phyloP scores from a whole-genome alignment of 2,888 invertebrate species.

The Clusia tigrina region DNA sequence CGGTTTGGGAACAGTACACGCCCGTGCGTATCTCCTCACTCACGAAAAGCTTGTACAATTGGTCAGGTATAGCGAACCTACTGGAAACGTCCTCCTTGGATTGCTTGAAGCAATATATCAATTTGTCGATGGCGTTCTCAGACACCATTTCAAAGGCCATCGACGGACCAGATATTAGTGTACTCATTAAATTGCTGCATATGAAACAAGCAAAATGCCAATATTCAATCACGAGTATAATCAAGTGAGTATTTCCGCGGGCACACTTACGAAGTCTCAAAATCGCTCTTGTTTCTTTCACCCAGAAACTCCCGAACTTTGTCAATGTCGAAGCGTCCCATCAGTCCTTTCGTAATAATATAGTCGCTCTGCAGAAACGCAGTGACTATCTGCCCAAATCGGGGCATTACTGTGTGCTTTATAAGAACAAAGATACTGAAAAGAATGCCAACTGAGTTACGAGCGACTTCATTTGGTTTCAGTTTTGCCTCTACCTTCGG shows the following conservation, averaged over 20 bases:
- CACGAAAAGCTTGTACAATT: constrained; percentile 74
- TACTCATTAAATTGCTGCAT: constrained; percentile 53
- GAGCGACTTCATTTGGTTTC: too few relatives aligned
- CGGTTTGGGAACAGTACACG: constrained; percentile 72
- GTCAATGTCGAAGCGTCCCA: constrained; percentile 73
- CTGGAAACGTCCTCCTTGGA: constrained; percentile 36
- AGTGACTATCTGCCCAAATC: constrained; percentile 78
- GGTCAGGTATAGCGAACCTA: constrained; percentile 43
- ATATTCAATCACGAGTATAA: too few relatives aligned
- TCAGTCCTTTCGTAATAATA: constrained; percentile 74
- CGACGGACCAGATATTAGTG: constrained; percentile 51
- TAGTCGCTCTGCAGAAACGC: constrained; percentile 71
- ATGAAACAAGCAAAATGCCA: too few relatives aligned
- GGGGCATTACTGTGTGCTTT: constrained; percentile 74
- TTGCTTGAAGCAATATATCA: constrained; percentile 46
- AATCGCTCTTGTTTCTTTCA: constrained; percentile 67
- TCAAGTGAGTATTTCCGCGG: too few relatives aligned
- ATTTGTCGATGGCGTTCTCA: constrained; percentile 57
- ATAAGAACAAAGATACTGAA: constrained; percentile 79
- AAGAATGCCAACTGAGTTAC: too few relatives aligned
- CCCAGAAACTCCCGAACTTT: constrained; percentile 73
- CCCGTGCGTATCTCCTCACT: constrained; percentile 73
- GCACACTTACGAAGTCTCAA: constrained; percentile 72
- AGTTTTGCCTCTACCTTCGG: constrained; percentile 75
- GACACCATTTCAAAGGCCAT: constrained; percentile 58